phyloP scores from a whole-genome alignment of 2,797 vertebrate genomes.

The Malurus leucopterus region DNA sequence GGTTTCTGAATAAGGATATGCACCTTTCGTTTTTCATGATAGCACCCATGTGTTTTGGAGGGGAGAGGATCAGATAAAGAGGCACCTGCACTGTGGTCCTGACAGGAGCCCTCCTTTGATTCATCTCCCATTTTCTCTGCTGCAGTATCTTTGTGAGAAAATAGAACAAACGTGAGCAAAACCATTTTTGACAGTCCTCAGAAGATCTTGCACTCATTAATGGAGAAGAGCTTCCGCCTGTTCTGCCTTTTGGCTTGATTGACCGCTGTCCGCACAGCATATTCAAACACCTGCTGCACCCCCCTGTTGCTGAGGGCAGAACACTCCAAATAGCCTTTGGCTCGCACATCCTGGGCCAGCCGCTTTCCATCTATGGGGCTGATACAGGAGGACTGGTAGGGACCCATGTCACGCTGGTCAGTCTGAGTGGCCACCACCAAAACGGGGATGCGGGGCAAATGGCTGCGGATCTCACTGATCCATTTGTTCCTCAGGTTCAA shows the following conservation, averaged over 20 bases:
- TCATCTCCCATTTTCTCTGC: neutral
- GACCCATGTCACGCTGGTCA: constrained; percentile 85
- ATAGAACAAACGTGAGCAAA: neutral
- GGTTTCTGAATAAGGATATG: neutral
- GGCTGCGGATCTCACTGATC: constrained; percentile 84
- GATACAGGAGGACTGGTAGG: constrained; percentile 79
- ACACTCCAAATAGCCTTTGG: constrained; percentile 94
- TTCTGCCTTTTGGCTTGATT: constrained; percentile 80
- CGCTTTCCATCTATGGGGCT: constrained; percentile 79
- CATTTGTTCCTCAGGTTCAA: constrained; percentile 85
- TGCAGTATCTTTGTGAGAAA: neutral
- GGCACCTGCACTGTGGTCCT: neutral
- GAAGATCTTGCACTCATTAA: constrained; percentile 87
- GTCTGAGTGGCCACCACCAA: constrained; percentile 94
- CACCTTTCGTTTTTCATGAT: neutral
- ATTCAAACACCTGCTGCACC: constrained; percentile 93
- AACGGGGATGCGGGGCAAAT: constrained; percentile 86
- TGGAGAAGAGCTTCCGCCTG: constrained; percentile 80
- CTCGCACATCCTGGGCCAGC: constrained; percentile 85
- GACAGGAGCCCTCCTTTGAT: neutral
- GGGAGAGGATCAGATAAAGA: neutral
- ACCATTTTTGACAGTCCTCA: neutral
- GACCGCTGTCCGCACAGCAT: constrained; percentile 86
- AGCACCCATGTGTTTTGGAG: neutral
- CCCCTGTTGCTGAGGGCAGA: constrained; percentile 91